A percentile compares a stretch with the other conserved stretches of the same genome.
These are phyloP conservation scores for Parasteatoda tepidariorum DNA, from an alignment of 1,140 invertebrate genomes.

Conservation along the genomic window DNA sequence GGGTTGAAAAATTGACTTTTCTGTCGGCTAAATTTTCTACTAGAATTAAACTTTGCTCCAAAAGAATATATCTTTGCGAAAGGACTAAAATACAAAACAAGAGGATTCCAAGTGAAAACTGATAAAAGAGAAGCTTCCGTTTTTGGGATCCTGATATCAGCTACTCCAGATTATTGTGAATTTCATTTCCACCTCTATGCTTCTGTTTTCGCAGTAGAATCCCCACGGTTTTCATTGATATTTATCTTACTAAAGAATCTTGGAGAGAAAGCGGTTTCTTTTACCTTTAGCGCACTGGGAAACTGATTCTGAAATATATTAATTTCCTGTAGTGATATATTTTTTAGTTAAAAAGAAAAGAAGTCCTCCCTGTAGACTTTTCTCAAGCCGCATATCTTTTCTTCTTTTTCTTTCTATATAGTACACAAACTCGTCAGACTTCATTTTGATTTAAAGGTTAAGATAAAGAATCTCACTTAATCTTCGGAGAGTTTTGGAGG, in stretches of 20 bases:
- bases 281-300: background rate
- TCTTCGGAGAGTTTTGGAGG: background rate
- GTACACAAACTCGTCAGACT: background rate
- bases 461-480: slow-evolving; percentile 41
- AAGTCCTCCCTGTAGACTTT: background rate
- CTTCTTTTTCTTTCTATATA: background rate
- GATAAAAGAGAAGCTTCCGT: slow-evolving; percentile 35
- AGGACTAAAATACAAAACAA: slow-evolving; percentile 21
- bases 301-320: slow-evolving; percentile 48
- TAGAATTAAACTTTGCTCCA: slow-evolving; percentile 12
- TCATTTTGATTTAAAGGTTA: slow-evolving; percentile 33
- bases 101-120: slow-evolving; percentile 41
- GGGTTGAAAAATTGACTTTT: no score
- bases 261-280: background rate
- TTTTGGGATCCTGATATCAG: slow-evolving; percentile 9
- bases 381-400: background rate
- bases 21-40: background rate
- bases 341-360: background rate
- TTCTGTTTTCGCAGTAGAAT: background rate
- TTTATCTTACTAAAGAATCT: slow-evolving; percentile 47
- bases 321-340: slow-evolving; percentile 50
- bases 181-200: slow-evolving; percentile 42
- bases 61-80: slow-evolving; percentile 21
- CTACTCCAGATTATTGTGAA: slow-evolving; percentile 24
- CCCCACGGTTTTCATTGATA: slow-evolving; percentile 40